A percentile compares a stretch with the other conserved stretches of the same genome.
phyloP scores from a whole-genome alignment of 2,113 vertebrate genomes.

The Pseudopipra pipra region DNA sequence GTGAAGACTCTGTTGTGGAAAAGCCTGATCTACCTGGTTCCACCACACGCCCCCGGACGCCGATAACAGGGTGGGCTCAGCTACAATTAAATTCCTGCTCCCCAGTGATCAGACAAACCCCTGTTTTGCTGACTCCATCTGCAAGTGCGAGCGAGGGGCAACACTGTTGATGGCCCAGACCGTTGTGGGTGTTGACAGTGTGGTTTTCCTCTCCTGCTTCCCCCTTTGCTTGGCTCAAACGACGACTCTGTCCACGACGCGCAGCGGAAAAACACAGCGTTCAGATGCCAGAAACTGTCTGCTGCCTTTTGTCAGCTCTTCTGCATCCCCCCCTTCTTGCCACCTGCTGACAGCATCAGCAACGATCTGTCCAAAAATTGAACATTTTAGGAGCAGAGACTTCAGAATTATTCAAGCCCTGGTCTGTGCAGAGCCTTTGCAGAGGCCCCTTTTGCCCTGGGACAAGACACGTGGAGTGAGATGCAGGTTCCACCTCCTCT shows the following conservation, averaged over 20 bases:
- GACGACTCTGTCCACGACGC: not conserved
- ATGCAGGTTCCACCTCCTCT: not conserved
- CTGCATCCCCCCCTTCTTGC: not conserved
- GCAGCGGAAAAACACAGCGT: not conserved
- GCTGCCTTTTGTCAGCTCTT: slow-evolving; percentile 2
- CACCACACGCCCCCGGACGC: not conserved
- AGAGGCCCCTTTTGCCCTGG: not conserved
- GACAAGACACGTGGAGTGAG: not conserved
- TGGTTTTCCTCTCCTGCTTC: slow-evolving; percentile 38
- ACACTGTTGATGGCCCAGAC: not conserved
- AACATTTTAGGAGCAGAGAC: not conserved
- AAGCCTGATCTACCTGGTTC: not conserved
- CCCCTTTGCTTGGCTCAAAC: not conserved
- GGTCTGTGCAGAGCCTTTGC: not conserved
- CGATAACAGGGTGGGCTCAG: not conserved
- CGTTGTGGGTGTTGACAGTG: not conserved
- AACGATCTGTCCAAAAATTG: accelerated
- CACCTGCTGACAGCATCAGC: not conserved
- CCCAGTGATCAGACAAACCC: not conserved
- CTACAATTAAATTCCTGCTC: not conserved
- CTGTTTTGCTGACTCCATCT: not conserved
- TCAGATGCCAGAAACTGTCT: slow-evolving; percentile 12
- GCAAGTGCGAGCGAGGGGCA: not conserved
- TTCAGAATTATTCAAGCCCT: not conserved
- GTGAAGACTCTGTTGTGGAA: accelerated